A percentile compares a stretch with the other conserved stretches of the same genome.
phyloP scores from a whole-genome alignment of 1,140 invertebrate species.

The Chrysomallon squamiferum region DNA sequence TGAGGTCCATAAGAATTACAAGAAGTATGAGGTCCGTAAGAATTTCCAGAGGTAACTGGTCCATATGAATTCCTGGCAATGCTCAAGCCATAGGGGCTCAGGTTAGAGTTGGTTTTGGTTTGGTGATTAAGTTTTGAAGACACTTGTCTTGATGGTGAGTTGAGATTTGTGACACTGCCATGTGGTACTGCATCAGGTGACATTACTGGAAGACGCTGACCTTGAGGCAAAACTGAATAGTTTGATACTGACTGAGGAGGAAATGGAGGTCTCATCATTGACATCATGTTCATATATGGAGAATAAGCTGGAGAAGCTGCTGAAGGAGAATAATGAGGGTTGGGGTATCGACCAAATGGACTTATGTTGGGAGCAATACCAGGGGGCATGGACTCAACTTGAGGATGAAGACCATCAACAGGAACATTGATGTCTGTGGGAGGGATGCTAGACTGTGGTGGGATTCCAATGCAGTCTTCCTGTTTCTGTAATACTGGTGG shows the following conservation, averaged over 20 bases:
- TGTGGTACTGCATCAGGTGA: background rate
- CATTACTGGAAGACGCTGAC: constrained; percentile 4
- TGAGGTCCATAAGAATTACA: background rate
- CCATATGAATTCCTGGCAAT: background rate
- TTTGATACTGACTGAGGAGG: background rate
- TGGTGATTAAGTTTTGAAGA: background rate
- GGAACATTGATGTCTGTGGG: background rate
- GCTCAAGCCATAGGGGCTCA: background rate
- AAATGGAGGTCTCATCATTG: background rate
- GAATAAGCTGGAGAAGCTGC: background rate
- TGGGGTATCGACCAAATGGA: constrained; percentile 3
- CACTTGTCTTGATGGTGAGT: background rate
- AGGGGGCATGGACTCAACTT: constrained; percentile 16
- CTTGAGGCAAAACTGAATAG: background rate
- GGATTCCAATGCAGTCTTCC: background rate
- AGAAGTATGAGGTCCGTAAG: background rate
- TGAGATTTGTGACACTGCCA: background rate
- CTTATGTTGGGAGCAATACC: constrained; percentile 32
- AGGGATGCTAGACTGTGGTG: constrained; percentile 10
- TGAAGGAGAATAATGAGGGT: background rate
- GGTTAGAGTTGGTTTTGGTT: background rate
- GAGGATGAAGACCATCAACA: constrained; percentile 22
- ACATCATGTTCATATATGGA: background rate
- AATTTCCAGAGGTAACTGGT: background rate
- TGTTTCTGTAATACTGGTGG: background rate